These are phyloP conservation scores for Psylliodes chrysocephalus DNA, from an alignment of 2,888 invertebrate species.

Conservation along the genomic window DNA sequence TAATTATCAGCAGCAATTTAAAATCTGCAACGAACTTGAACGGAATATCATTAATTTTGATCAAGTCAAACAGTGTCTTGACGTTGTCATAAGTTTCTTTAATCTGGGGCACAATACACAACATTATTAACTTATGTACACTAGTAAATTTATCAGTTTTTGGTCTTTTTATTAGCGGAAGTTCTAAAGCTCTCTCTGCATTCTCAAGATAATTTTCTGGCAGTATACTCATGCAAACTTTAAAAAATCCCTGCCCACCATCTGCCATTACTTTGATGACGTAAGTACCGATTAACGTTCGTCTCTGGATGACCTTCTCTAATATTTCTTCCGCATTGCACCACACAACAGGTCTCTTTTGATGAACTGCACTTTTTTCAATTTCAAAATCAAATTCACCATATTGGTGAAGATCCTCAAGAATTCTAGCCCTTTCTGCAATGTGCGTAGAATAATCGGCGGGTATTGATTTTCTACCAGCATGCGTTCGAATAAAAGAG, in stretches of 20 bases:
- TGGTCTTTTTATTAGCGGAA: too few relatives aligned
- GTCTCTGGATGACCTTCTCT: not conserved
- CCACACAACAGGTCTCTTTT: not conserved
- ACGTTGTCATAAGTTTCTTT: too few relatives aligned
- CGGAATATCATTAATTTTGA: too few relatives aligned
- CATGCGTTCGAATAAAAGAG: not conserved
- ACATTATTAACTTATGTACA: too few relatives aligned
- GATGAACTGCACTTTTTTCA: too few relatives aligned
- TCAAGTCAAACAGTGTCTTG: too few relatives aligned
- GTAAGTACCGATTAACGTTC: not conserved
- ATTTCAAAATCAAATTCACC: too few relatives aligned
- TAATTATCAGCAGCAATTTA: too few relatives aligned
- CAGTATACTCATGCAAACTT: not conserved
- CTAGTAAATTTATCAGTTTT: too few relatives aligned
- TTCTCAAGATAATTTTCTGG: not conserved
- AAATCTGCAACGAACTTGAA: too few relatives aligned
- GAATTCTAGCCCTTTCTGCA: not conserved
- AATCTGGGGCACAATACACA: too few relatives aligned
- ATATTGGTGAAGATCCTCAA: not conserved
- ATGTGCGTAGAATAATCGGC: not conserved
- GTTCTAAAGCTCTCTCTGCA: too few relatives aligned
- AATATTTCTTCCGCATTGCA: not conserved
- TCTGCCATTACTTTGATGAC: not conserved
- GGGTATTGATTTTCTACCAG: not conserved
- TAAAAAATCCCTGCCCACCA: not conserved